Conservation (phyloP, 2,888 invertebrate genomes). For the Leucoptera coffeella region DNA sequence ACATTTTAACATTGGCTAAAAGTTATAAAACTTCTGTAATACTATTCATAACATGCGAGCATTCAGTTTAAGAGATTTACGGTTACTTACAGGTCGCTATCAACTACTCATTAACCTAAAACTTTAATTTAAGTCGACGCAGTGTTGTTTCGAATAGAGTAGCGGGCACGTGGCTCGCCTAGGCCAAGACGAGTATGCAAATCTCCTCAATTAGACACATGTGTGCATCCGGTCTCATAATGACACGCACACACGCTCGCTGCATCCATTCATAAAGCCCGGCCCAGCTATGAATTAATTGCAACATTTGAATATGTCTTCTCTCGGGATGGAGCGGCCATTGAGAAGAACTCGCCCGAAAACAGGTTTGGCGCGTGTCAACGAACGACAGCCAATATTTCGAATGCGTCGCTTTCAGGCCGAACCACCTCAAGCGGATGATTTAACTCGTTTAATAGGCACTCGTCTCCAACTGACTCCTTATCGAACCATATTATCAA, state of each 20-base stretch:
- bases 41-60: no score
- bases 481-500: no score
- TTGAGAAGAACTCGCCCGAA: slow-evolving; percentile 39
- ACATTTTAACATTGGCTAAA: no score
- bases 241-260: slow-evolving; percentile 22
- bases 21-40: no score
- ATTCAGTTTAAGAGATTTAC: no score
- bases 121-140: no score
- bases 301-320: slow-evolving; percentile 53
- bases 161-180: slow-evolving; percentile 39
- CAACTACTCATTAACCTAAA: no score
- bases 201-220: no score
- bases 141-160: no score
- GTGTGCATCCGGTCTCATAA: slow-evolving; percentile 17
- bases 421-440: slow-evolving; percentile 26
- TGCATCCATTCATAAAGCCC: slow-evolving; percentile 46
- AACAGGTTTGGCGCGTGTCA: slow-evolving; percentile 53
- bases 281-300: slow-evolving; percentile 50
- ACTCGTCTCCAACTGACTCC: no score
- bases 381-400: slow-evolving; percentile 46
- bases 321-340: slow-evolving; percentile 49
- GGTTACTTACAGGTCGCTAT: no score
- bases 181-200: slow-evolving; percentile 39
- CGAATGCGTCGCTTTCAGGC: slow-evolving; percentile 21
- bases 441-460: slow-evolving; percentile 39